A percentile compares a stretch with the other conserved stretches of the same genome.
Evolutionary conservation across 2,797 vertebrate species (phyloP).

Genomic region (Galago senegalensis): DNA sequence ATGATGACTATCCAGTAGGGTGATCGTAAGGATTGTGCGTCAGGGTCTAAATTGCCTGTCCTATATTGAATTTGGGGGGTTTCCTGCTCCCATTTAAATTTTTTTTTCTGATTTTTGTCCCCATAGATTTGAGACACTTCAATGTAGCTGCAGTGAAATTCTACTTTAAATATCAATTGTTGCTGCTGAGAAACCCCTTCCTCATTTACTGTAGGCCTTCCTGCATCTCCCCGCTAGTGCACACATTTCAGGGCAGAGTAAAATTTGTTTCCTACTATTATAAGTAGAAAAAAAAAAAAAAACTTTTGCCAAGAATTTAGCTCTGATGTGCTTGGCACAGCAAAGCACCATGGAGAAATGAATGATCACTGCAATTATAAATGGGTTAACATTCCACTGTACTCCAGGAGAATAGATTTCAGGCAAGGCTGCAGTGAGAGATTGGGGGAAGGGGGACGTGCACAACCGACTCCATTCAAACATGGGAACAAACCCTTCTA

Average conservation of each 20-base stretch:
- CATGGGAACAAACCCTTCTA: conserved; percentile 76
- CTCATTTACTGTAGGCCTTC: conserved; percentile 22
- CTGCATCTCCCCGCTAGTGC: neutral
- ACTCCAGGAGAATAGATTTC: conserved; percentile 73
- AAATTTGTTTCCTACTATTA: conserved; percentile 51
- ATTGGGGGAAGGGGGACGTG: neutral
- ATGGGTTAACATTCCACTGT: conserved; percentile 78
- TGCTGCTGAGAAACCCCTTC: neutral
- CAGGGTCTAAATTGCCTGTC: neutral
- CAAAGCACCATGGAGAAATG: conserved; percentile 73
- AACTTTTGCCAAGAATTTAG: conserved; percentile 75
- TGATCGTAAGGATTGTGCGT: neutral
- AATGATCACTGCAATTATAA: conserved; percentile 79
- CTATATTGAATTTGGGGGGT: neutral
- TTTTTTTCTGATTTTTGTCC: neutral
- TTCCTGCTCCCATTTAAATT: neutral
- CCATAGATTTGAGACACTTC: neutral
- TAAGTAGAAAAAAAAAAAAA: conserved; percentile 42
- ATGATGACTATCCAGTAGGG: neutral
- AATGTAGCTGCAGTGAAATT: neutral
- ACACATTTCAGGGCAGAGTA: conserved; percentile 40
- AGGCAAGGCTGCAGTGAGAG: conserved; percentile 54
- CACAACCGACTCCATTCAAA: conserved; percentile 79
- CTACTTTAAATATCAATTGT: neutral
- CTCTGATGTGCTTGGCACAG: conserved; percentile 72